Base-by-base conservation (phyloP, 1,140 invertebrate genomes). In the Drosophila bifasciata region DNA sequence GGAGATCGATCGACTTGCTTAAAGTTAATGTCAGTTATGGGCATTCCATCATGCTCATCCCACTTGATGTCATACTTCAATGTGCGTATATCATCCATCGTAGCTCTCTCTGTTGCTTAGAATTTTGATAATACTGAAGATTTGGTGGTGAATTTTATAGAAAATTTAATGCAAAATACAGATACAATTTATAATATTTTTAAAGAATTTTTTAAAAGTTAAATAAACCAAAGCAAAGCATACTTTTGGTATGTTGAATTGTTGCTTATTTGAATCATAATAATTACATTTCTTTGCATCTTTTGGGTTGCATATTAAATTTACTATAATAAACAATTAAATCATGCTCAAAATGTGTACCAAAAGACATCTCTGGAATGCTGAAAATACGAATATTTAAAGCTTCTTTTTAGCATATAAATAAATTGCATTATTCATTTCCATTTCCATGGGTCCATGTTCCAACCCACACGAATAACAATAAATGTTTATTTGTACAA, bases 1-100 rank as follows among this genome's bases (percentile, higher is more conserved):
- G 4, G 5, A 0, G 15, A 2, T 3, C 6, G 15, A 2, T 3
- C 6, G 17, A 73, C 64, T 71, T 67, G 45, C 81, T 86, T 88
- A 11, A 73, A 77, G 41, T 78, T 50, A 3, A 86, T 81, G 28
- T 86, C 81, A 13, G 74, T 77, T 45, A 86, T 88, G 11, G 48
- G 69, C 57, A 61, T 51, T 3, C 49, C 55, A 1, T 88, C 44
- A 39, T 25, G 81, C 15, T 23, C 11, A 25, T 88, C 78, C 81
- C 81, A 86, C 11, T 61, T 58, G 36, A 86, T 81, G 2, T 70
- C 48, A 19, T 71, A 86, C 6, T 52, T 57, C 17, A 86, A 40
- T 0, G 45, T 76, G 8, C 83, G 68, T 2, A 49, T 8, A 71
- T 85, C 71, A 0, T 25, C 46, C 81, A 86, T 85, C 0, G 15